A percentile compares a stretch with the other conserved stretches of the same genome.
Conservation (phyloP, 2,113 vertebrate genomes). For the Kryptolebias marmoratus region DNA sequence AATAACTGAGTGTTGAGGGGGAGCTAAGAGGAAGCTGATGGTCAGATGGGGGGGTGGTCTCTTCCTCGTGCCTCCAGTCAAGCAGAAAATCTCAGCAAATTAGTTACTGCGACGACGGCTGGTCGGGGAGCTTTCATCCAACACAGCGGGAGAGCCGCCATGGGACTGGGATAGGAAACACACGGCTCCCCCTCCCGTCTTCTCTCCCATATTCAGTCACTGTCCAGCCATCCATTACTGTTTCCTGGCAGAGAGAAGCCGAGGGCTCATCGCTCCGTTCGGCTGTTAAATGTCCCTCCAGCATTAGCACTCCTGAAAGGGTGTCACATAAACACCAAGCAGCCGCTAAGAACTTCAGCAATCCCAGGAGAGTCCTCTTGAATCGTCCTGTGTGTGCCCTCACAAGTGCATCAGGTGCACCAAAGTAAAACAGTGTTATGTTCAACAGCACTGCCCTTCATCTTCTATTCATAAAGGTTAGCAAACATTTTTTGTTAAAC, state of each 20-base stretch:
- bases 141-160: slow-evolving; percentile 64
- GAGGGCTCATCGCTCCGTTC: slow-evolving; percentile 31
- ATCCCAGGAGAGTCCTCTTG: slow-evolving; percentile 18
- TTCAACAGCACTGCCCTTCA: background rate
- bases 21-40: slow-evolving; percentile 43
- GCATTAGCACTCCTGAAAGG: slow-evolving; percentile 78
- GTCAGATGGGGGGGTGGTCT: slow-evolving; percentile 43
- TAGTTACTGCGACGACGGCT: slow-evolving; percentile 81
- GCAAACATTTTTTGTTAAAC: background rate
- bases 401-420: background rate
- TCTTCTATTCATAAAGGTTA: background rate
- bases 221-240: slow-evolving; percentile 67
- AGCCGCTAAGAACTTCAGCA: slow-evolving; percentile 58
- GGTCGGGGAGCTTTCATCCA: slow-evolving; percentile 83
- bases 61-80: slow-evolving; percentile 84
- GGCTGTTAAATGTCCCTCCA: slow-evolving; percentile 66
- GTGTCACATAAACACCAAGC: slow-evolving; percentile 70
- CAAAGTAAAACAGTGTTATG: background rate
- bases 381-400: slow-evolving; percentile 4
- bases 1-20: slow-evolving; percentile 45
- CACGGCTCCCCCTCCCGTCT: background rate
- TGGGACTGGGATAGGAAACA: slow-evolving; percentile 61
- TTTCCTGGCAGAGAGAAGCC: slow-evolving; percentile 40
- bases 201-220: slow-evolving; percentile 13
- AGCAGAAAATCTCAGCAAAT: slow-evolving; percentile 88